Evolutionary conservation across 2,797 vertebrate genomes (phyloP).

Genomic region (Denticeps clupeoides): DNA sequence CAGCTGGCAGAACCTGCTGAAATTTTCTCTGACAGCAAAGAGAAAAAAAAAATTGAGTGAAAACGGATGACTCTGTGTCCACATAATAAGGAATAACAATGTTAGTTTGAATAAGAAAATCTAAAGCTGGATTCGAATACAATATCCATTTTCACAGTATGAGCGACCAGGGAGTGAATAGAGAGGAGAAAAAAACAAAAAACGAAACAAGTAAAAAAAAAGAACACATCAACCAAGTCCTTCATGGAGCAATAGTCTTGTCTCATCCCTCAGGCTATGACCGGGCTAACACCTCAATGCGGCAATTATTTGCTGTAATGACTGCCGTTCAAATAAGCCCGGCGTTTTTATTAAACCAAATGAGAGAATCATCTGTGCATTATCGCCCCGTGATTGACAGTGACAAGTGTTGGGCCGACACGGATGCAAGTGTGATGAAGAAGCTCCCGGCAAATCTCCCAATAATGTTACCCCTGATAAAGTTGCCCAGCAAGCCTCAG

Average conservation of each 20-base stretch:
- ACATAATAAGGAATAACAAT: constrained; percentile 98
- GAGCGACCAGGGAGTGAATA: constrained; percentile 82
- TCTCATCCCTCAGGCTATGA: constrained; percentile 88
- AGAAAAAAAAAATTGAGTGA: constrained; percentile 83
- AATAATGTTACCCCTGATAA: constrained; percentile 97
- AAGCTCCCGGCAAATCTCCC: constrained; percentile 85
- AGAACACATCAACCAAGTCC: constrained; percentile 58
- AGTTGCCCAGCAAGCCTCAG: constrained; percentile 81
- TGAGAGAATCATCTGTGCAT: constrained; percentile 98
- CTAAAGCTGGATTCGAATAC: constrained; percentile 85
- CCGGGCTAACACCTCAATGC: constrained; percentile 84
- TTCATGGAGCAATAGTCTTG: constrained; percentile 86
- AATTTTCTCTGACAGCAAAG: constrained; percentile 79
- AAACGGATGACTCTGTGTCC: constrained; percentile 89
- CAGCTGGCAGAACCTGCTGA: constrained; percentile 75
- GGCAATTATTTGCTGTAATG: constrained; percentile 98
- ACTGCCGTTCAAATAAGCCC: constrained; percentile 96
- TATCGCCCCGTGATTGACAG: constrained; percentile 98
- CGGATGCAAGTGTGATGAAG: constrained; percentile 89
- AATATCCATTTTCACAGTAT: constrained; percentile 97
- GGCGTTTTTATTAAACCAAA: constrained; percentile 99
- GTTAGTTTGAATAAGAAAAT: constrained; percentile 94
- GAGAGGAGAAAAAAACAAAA: constrained; percentile 63
- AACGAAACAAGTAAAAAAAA: constrained; percentile 20
- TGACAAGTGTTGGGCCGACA: constrained; percentile 89